Evolutionary conservation across 2,888 invertebrate genomes (phyloP), one percentile per base, ranked within the genome.

Genomic region (Megaustenia siamemsis): DNA sequence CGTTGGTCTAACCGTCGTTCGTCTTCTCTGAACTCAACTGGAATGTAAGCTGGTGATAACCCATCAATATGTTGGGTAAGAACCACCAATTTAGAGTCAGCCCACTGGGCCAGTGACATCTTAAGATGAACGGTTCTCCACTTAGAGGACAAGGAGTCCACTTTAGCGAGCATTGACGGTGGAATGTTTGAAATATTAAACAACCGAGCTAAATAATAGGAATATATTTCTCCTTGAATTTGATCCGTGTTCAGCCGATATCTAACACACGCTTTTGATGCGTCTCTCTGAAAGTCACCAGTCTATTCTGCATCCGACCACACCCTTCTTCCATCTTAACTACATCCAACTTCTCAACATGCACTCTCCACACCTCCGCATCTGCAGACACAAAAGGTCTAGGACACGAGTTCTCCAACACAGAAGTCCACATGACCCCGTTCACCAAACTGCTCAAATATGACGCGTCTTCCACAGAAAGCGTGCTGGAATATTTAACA

Each of bases 201-300:
- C 56, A 97, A 91, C 88, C 96, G 96, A 0, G 96, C 96, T 12
- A 97, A 95, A 92, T 97, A 97, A 92, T 97, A 97, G 91, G 97
- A 97, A 93, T 97, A 97, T 1, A 97, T 95, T 93, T 97, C 97
- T 21, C 97, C 97, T 94, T 97, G 97, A 83, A 97, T 97, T 94
- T 97, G 97, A 92, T 97, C 97, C 78, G 97, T 96, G 93, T 97
- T 97, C 90, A 97, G 97, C 84, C 97, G 95, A 92, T 97, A 97
- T 73, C 97, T 95, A 0, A 97, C 97, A 92, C 97, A 97, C 18
- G 97, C 97, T 92, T 96, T 95, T 0, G 96, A 95, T 0, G 97
- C 97, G 93, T 97, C 97, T 97, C 97, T 88, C 95, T 95, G 91
- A 97, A 97, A 0, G 96, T 96, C 6, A 97, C 95, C 77, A 97